Evolutionary conservation across 1,140 invertebrate species (phyloP).

Genomic region (Limonius californicus): DNA sequence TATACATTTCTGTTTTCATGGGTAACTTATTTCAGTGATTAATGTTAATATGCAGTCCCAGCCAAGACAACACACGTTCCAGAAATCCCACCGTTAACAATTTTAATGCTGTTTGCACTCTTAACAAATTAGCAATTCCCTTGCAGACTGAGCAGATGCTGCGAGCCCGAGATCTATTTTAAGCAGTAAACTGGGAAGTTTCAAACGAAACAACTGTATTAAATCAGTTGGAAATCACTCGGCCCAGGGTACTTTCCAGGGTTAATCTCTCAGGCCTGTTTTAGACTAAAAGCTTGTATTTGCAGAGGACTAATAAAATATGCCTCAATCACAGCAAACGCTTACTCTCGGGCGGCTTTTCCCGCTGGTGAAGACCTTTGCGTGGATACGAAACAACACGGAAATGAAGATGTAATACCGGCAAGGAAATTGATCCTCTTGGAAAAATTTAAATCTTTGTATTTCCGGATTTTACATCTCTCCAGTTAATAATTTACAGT

Average conservation of each 20-base stretch:
- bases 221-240: conserved; percentile 9
- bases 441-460: neutral
- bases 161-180: neutral
- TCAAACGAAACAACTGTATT: conserved; percentile 8
- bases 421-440: neutral
- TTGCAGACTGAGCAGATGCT: neutral
- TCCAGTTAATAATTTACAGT: too few relatives aligned
- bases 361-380: neutral
- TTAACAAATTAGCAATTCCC: neutral
- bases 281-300: conserved; percentile 6
- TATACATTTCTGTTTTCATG: too few relatives aligned
- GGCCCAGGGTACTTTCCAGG: neutral
- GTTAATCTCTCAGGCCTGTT: conserved; percentile 2
- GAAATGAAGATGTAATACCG: neutral
- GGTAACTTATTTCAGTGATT: too few relatives aligned
- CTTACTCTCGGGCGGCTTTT: neutral
- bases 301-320: conserved; percentile 13
- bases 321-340: neutral
- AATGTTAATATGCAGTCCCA: too few relatives aligned
- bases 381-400: neutral
- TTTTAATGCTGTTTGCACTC: neutral
- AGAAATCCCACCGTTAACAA: neutral
- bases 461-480: neutral
- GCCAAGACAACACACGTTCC: too few relatives aligned
- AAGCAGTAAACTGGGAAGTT: conserved; percentile 7